Evolutionary conservation across 1,140 invertebrate genomes (phyloP), one percentile per base, ranked within the genome.

Genomic region (Anagrus nilaparvatae): DNA sequence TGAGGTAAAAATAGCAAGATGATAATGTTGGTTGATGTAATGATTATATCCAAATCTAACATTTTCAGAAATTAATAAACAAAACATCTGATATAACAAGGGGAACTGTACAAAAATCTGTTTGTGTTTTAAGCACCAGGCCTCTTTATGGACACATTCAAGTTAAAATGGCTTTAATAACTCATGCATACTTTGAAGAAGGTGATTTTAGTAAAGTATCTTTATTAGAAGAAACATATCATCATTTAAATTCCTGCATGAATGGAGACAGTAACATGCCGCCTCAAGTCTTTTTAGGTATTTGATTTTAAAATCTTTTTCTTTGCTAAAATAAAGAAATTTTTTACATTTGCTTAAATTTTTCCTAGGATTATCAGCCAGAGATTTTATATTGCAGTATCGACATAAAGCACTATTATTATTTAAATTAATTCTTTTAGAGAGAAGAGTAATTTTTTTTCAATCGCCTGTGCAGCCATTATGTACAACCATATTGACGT

Each of bases 31-130:
- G n/a, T n/a, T n/a, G n/a, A n/a, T n/a, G 19, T 33, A 9, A 33
- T 13, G 19, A 33, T 17, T 33, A 21, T 24, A 7, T 0, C 12
- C n/a, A 27, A 20, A 38, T 33, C 23, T 48, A 19, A 17, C 41
- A n/a, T 46, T 31, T 37, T 33, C 58, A 94, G 87, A 85, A 91
- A 77, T 70, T 98, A 19, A 79, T 87, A 54, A 90, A 90, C 63
- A 84, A 82, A 49, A 91, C 91, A n/a, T 84, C 88, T n/a, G 94
- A 98, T 61, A 89, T 99, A 55, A 99, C 95, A 2, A 73, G 96
- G 52, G 91, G 89, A 47, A 90, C 88, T 18, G 87, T 96, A 19
- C 91, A 95, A 69, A 96, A 96, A 63, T 87, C 87, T 57, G 87
- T 92, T 3, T 92, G 88, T 68, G 85, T 93, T 12, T 63, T 99